Evolutionary conservation across 1,140 invertebrate genomes (phyloP).

Genomic region (Temnothorax curvispinosus): DNA sequence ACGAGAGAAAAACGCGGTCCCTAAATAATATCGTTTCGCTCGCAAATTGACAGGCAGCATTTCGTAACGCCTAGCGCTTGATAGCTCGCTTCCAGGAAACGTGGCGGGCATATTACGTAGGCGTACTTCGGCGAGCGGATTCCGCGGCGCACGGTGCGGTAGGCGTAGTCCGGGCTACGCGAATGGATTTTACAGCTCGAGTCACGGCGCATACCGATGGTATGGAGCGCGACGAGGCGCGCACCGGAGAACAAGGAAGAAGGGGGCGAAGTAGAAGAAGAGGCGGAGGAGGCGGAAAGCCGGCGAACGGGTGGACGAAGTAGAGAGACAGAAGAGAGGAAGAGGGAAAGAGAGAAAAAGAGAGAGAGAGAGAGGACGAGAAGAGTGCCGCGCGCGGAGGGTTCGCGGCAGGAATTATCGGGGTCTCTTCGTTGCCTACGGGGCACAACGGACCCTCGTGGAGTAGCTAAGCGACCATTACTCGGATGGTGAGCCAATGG

Average conservation of each 20-base stretch:
- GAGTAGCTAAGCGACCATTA: constrained; percentile 85
- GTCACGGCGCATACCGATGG: constrained; percentile 54
- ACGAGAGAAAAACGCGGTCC: not conserved
- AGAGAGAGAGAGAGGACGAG: constrained; percentile 17
- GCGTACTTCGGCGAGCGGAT: constrained; percentile 63
- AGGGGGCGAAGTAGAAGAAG: constrained; percentile 51
- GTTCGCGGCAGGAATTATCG: constrained; percentile 72
- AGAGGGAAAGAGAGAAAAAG: constrained; percentile 47
- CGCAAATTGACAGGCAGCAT: constrained; percentile 41
- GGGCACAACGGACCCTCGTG: constrained; percentile 73
- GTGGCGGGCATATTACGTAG: constrained; percentile 49
- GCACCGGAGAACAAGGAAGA: constrained; percentile 45
- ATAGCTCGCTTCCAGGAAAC: constrained; percentile 48
- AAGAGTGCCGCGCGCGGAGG: constrained; percentile 38
- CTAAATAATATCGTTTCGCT: constrained; percentile 31
- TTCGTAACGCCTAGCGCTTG: constrained; percentile 43
- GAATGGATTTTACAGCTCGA: constrained; percentile 58
- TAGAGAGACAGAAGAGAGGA: constrained; percentile 24
- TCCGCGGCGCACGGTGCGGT: constrained; percentile 56
- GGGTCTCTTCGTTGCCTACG: constrained; percentile 72
- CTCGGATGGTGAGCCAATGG: constrained; percentile 85
- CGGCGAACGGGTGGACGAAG: constrained; percentile 61
- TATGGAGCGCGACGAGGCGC: constrained; percentile 33
- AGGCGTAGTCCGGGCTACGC: constrained; percentile 69
- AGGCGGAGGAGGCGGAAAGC: constrained; percentile 35